Evolutionary conservation across 2,797 vertebrate genomes (phyloP).

Genomic region (Propithecus deckenii): DNA sequence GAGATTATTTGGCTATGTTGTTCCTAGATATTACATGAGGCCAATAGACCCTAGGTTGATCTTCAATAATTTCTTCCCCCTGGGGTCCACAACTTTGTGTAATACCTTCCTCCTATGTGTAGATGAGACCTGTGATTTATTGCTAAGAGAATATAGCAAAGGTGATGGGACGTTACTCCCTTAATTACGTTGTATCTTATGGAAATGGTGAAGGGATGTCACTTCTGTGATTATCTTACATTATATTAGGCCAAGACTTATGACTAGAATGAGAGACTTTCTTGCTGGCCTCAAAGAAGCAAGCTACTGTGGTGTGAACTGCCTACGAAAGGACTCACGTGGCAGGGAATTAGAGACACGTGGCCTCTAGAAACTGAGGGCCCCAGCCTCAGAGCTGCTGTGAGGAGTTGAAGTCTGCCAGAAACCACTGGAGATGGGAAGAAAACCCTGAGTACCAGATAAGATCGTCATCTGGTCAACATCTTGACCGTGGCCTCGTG

Average conservation of each 20-base stretch:
- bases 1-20: not conserved
- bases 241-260: not conserved
- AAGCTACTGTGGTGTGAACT: too few species aligned
- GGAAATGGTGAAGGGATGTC: not conserved
- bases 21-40: not conserved
- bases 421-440: not conserved
- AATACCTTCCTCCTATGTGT: not conserved
- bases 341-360: accelerated
- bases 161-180: accelerated
- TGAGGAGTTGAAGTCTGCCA: not conserved
- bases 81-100: too few species aligned
- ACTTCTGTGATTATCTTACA: not conserved
- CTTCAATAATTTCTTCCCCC: not conserved
- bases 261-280: not conserved
- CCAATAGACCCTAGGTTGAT: accelerated
- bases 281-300: not conserved
- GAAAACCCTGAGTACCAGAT: not conserved
- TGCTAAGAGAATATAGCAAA: not conserved
- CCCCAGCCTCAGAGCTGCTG: not conserved
- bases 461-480: not conserved
- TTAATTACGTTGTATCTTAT: not conserved
- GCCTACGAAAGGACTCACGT: accelerated
- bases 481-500: not conserved
- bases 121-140: not conserved
- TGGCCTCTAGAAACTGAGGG: accelerated